Percentiles rank a stretch among this genome's conserved stretches.
Evolutionary conservation across 1,140 invertebrate species (phyloP).

Genomic region (Ceratosolen solmsi): DNA sequence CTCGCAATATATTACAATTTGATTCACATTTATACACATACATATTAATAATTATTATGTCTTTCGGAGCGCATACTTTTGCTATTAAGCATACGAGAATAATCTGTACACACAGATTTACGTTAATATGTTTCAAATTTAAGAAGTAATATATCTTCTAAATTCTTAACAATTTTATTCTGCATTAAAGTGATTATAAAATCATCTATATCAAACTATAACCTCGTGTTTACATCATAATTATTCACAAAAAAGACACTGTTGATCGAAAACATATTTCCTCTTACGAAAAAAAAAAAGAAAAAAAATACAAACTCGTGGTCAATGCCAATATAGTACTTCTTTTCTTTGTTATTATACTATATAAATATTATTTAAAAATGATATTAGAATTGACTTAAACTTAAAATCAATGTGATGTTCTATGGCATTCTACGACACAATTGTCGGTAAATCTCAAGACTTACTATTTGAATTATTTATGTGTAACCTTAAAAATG

Average conservation of each 20-base stretch:
- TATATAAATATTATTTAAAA: slow-evolving; percentile 44
- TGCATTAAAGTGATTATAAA: slow-evolving; percentile 38
- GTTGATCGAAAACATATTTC: slow-evolving; percentile 15
- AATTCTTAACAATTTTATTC: slow-evolving; percentile 48
- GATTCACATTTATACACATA: slow-evolving; percentile 62
- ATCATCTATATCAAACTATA: slow-evolving; percentile 45
- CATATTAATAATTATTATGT: slow-evolving; percentile 52
- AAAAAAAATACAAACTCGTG: slow-evolving; percentile 41
- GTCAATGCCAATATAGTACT: slow-evolving; percentile 39
- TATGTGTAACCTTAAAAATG: slow-evolving; percentile 35
- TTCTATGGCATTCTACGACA: slow-evolving; percentile 42
- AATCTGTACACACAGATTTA: slow-evolving; percentile 49
- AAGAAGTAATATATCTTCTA: slow-evolving; percentile 35
- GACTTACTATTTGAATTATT: slow-evolving; percentile 30
- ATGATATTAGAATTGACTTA: slow-evolving; percentile 27
- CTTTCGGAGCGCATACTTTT: slow-evolving; percentile 33
- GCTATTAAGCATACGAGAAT: slow-evolving; percentile 39
- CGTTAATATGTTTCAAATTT: slow-evolving; percentile 40
- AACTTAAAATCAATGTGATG: slow-evolving; percentile 26
- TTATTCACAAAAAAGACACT: slow-evolving; percentile 40
- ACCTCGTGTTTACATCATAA: slow-evolving; percentile 33
- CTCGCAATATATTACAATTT: slow-evolving; percentile 61
- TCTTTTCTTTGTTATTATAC: slow-evolving; percentile 20
- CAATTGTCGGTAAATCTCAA: slow-evolving; percentile 20
- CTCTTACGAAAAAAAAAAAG: slow-evolving; percentile 21